Evolutionary conservation across 1,140 invertebrate genomes (phyloP).

Genomic region (Heliothis virescens): DNA sequence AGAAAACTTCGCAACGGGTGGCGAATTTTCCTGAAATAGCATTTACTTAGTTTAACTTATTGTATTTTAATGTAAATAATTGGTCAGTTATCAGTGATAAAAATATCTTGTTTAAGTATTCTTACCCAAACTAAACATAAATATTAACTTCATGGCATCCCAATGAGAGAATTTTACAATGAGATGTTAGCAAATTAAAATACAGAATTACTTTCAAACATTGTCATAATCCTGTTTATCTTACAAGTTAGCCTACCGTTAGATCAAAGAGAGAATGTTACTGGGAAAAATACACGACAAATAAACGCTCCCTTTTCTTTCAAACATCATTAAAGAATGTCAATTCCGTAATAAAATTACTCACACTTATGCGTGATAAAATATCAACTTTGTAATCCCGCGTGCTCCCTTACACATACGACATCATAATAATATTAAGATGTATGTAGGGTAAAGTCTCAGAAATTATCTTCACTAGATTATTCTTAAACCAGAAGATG

Average conservation of each 20-base stretch:
- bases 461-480: background rate
- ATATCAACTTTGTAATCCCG: background rate
- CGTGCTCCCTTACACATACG: background rate
- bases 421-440: no score
- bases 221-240: background rate
- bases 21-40: no score
- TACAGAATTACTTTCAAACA: no score
- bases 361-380: background rate
- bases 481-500: background rate
- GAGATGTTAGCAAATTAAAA: no score
- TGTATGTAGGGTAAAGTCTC: background rate
- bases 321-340: constrained; percentile 20
- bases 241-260: background rate
- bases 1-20: no score
- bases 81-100: no score
- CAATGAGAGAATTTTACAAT: no score
- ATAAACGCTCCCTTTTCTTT: constrained; percentile 1
- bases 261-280: background rate
- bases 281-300: background rate
- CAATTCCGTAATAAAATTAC: constrained; percentile 7
- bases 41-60: no score
- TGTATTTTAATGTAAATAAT: no score
- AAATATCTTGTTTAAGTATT: no score
- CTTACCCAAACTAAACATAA: no score
- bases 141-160: no score